Evolutionary conservation across 2,113 vertebrate species (phyloP).

Genomic region (Poeciliopsis occidentalis): DNA sequence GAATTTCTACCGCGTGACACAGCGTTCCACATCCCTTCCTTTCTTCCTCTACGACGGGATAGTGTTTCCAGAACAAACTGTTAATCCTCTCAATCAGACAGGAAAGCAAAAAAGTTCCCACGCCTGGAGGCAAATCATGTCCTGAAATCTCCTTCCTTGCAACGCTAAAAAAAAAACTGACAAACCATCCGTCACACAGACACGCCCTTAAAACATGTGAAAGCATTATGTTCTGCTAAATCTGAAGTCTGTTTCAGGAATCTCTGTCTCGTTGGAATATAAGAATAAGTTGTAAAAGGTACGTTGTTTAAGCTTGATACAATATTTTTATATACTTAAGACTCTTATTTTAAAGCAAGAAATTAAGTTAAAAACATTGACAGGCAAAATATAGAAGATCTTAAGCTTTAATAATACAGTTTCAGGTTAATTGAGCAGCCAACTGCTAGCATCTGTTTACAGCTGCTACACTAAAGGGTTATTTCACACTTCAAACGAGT

Average conservation of each 20-base stretch:
- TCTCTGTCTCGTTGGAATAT: no score
- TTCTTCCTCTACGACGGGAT: conserved; percentile 34
- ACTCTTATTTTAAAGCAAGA: no score
- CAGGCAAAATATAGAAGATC: not conserved
- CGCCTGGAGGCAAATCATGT: not conserved
- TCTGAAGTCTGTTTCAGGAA: no score
- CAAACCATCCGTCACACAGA: not conserved
- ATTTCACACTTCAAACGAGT: not conserved
- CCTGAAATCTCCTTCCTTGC: conserved; percentile 7
- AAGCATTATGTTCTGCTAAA: not conserved
- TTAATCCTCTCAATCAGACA: not conserved
- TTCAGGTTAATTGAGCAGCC: not conserved
- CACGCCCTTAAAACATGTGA: not conserved
- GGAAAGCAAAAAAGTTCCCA: not conserved
- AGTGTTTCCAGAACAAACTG: not conserved
- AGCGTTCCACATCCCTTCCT: conserved; percentile 38
- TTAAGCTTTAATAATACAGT: not conserved
- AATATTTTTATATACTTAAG: no score
- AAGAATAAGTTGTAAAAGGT: no score
- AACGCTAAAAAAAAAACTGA: not conserved
- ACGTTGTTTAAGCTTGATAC: no score
- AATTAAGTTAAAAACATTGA: no score
- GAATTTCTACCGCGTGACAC: conserved; percentile 58
- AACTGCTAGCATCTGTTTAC: not conserved
- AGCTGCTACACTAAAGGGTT: not conserved